These are phyloP conservation scores for Lasioglossum figueresi DNA, from an alignment of 2,888 invertebrate genomes.

Conservation along the genomic window DNA sequence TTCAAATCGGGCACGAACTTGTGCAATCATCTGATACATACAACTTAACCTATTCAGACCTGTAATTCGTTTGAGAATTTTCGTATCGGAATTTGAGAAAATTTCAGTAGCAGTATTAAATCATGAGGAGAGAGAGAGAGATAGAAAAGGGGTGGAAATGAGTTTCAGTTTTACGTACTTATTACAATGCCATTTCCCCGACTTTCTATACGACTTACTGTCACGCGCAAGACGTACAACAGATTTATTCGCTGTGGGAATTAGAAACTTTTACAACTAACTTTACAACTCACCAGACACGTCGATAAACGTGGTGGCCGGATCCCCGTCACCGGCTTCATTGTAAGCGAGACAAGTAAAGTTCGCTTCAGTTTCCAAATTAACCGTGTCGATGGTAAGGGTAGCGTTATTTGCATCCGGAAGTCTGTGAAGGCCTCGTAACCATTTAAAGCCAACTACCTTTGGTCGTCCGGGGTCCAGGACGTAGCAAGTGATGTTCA, in stretches of 20 bases:
- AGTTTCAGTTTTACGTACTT: constrained; percentile 11
- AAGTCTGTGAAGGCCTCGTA: constrained; percentile 90
- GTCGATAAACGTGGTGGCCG: constrained; percentile 89
- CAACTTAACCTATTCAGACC: not conserved
- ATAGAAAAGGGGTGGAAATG: not conserved
- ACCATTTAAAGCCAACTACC: constrained; percentile 91
- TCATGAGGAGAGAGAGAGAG: not conserved
- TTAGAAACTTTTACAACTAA: constrained; percentile 60
- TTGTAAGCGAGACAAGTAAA: constrained; percentile 95
- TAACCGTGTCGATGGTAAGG: constrained; percentile 93
- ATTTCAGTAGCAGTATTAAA: not conserved
- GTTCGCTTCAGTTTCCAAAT: constrained; percentile 93
- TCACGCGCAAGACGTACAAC: constrained; percentile 20
- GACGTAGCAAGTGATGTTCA: constrained; percentile 93
- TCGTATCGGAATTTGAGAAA: not conserved
- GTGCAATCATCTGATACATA: too few species aligned
- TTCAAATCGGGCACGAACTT: too few species aligned
- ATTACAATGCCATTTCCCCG: not conserved
- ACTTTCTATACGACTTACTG: constrained; percentile 6
- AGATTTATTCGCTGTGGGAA: constrained; percentile 40
- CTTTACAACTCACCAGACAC: constrained; percentile 86
- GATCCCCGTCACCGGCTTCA: constrained; percentile 91
- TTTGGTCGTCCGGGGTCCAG: constrained; percentile 93
- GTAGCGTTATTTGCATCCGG: constrained; percentile 90
- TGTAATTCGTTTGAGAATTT: not conserved